These are phyloP conservation scores for Axea sp. DNA, from an alignment of 2,888 invertebrate species.

Conservation along the genomic window DNA sequence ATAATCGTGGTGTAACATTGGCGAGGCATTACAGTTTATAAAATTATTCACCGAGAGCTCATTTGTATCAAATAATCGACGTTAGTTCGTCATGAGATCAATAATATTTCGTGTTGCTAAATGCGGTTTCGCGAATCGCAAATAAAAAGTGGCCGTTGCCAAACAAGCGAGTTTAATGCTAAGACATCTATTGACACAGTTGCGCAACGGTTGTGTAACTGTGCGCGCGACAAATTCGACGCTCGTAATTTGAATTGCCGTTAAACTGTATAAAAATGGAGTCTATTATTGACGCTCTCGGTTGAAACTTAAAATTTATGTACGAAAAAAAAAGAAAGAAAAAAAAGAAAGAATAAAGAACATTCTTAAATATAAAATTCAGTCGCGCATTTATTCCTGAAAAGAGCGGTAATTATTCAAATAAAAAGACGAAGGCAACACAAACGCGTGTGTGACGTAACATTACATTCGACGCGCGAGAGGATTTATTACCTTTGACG, in stretches of 20 bases:
- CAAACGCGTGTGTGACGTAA: no score
- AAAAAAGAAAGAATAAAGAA: not conserved
- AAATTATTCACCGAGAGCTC: constrained; percentile 1
- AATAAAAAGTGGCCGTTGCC: constrained; percentile 14
- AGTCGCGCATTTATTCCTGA: constrained; percentile 16
- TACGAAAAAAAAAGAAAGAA: no score
- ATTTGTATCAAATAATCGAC: constrained; percentile 14
- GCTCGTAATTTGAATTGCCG: not conserved
- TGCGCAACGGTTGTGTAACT: no score
- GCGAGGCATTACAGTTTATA: constrained; percentile 20
- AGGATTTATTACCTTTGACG: no score
- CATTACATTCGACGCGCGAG: no score
- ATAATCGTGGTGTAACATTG: not conserved
- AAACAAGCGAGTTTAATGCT: no score
- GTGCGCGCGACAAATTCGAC: not conserved
- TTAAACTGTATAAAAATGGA: not conserved
- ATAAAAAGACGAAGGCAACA: constrained; percentile 19
- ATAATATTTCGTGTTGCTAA: constrained; percentile 21
- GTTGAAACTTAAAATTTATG: no score
- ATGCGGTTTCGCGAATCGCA: constrained; percentile 26
- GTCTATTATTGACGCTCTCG: no score
- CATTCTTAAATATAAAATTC: constrained; percentile 10
- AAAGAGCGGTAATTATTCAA: not conserved
- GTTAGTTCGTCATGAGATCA: constrained; percentile 31
- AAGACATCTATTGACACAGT: no score